Conservation (phyloP, 2,797 vertebrate genomes). For the Liparis tanakae region DNA sequence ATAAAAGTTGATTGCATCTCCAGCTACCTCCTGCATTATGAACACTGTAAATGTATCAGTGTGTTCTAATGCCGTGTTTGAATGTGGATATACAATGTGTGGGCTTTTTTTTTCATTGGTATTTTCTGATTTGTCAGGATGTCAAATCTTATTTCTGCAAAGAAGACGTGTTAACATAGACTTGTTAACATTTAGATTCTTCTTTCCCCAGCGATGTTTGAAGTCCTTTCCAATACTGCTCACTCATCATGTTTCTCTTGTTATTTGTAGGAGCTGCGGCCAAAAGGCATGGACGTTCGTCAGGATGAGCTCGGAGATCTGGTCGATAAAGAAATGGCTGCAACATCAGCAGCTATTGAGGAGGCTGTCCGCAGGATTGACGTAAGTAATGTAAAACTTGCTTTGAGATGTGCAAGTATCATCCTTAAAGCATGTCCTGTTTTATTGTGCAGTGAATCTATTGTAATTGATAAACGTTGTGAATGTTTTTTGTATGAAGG, state of each 20-base stretch:
- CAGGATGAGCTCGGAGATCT: constrained; percentile 96
- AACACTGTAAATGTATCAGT: not conserved
- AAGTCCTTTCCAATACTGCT: not conserved
- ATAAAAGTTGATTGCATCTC: not conserved
- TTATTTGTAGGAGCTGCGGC: constrained; percentile 88
- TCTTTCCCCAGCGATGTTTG: not conserved
- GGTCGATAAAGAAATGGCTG: constrained; percentile 98
- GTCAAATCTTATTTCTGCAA: not conserved
- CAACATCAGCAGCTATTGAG: constrained; percentile 93
- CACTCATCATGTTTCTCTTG: not conserved
- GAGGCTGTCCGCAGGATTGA: constrained; percentile 94
- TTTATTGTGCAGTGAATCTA: not conserved
- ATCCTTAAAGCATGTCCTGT: not conserved
- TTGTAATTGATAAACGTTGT: not conserved
- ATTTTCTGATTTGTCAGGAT: not conserved
- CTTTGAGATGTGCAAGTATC: not conserved
- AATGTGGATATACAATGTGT: not conserved
- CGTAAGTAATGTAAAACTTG: constrained; percentile 75
- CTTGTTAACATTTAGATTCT: not conserved
- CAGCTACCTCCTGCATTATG: not conserved
- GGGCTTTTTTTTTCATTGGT: not conserved
- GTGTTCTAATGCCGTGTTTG: not conserved
- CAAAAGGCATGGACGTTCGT: constrained; percentile 91
- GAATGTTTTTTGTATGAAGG: constrained; percentile 77
- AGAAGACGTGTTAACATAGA: not conserved